Conservation (phyloP, 2,888 invertebrate species). For the Plemyria rubiginata region DNA sequence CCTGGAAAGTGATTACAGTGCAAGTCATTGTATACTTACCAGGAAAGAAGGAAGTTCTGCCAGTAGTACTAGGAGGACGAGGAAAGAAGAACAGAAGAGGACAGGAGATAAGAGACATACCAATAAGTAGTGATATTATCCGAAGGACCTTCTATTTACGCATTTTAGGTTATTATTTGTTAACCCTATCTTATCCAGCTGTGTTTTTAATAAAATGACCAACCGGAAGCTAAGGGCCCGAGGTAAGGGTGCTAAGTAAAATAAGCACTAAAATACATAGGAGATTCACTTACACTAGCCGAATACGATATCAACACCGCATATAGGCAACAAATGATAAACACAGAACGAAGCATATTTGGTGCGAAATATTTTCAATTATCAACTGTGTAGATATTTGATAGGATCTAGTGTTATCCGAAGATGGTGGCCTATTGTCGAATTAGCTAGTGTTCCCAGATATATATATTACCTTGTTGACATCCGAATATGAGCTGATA, state of each 20-base stretch:
- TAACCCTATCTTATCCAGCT: too few species aligned
- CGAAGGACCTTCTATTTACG: too few species aligned
- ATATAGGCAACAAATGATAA: conserved; percentile 50
- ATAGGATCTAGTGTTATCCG: conserved; percentile 9
- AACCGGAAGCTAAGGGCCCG: too few species aligned
- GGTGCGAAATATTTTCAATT: conserved; percentile 20
- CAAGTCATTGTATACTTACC: background rate
- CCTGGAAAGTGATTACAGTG: conserved; percentile 49
- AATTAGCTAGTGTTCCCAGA: conserved; percentile 31
- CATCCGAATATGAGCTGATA: conserved; percentile 22
- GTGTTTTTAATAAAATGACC: too few species aligned
- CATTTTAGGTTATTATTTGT: too few species aligned
- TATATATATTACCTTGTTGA: conserved; percentile 48
- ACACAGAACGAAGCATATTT: conserved; percentile 52
- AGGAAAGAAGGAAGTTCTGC: background rate
- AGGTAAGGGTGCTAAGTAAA: background rate
- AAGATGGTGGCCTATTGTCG: conserved; percentile 36
- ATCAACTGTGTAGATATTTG: too few species aligned
- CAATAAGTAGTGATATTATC: too few species aligned
- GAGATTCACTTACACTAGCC: conserved; percentile 50
- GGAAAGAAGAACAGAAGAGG: too few species aligned
- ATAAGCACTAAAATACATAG: background rate
- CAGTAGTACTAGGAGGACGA: too few species aligned
- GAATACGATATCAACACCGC: conserved; percentile 51
- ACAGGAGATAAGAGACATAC: too few species aligned